Conservation (phyloP, 2,888 invertebrate genomes). For the Hypsopygia costalis region DNA sequence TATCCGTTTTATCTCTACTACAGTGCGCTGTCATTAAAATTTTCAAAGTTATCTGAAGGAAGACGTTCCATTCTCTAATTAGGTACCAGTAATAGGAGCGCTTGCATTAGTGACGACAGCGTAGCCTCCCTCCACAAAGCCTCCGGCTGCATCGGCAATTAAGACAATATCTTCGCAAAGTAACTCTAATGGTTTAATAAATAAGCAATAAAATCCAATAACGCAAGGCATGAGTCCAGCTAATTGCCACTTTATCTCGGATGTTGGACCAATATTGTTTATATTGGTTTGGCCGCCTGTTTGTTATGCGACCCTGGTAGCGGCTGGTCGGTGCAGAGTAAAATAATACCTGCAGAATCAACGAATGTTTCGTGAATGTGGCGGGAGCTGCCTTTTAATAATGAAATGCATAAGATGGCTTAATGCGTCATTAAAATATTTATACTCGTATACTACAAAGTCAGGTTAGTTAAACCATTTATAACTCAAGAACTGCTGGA, state of each 20-base stretch:
- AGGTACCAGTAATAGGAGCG: neutral
- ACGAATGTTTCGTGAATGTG: no score
- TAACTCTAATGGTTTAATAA: constrained; percentile 7
- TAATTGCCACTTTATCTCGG: constrained; percentile 7
- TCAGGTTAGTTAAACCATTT: no score
- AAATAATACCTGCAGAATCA: neutral
- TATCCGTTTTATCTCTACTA: no score
- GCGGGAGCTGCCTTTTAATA: no score
- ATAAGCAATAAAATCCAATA: constrained; percentile 9
- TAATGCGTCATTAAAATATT: no score
- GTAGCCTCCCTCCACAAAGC: neutral
- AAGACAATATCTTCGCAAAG: neutral
- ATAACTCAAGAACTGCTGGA: no score
- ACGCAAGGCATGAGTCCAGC: neutral
- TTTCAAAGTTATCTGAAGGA: no score
- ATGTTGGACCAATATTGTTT: neutral
- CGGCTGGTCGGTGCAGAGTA: neutral
- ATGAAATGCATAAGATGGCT: no score
- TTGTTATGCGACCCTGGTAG: constrained; percentile 12
- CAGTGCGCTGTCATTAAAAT: no score
- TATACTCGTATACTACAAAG: no score
- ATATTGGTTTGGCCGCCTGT: neutral
- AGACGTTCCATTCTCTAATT: no score
- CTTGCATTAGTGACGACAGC: neutral
- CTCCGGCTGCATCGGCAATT: neutral